Conservation (phyloP, 2,888 invertebrate species). For the Agonopterix alstromeriana region DNA sequence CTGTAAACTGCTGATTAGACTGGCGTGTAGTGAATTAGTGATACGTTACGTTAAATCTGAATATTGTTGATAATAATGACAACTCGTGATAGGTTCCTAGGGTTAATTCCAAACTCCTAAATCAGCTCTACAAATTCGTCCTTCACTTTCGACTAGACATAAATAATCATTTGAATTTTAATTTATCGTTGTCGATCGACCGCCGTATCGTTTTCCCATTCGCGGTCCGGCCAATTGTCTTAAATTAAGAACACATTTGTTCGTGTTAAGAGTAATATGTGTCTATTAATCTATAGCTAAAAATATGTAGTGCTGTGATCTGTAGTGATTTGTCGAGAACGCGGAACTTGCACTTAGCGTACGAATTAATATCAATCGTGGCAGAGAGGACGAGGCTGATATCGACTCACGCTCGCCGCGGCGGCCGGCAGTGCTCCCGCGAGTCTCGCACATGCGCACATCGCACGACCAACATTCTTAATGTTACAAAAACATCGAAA, state of each 20-base stretch:
- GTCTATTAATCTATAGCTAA: constrained; percentile 34
- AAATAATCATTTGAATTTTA: constrained; percentile 12
- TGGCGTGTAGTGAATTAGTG: too few species aligned
- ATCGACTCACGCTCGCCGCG: constrained; percentile 13
- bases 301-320: constrained; percentile 18
- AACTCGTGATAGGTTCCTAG: background rate
- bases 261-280: constrained; percentile 41
- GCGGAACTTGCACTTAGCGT: constrained; percentile 21
- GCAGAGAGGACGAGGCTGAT: constrained; percentile 15
- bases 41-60: too few species aligned
- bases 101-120: background rate
- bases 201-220: constrained; percentile 23
- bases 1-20: too few species aligned
- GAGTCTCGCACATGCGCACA: constrained; percentile 43
- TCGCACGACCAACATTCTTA: constrained; percentile 1
- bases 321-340: constrained; percentile 10
- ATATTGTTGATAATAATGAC: too few species aligned
- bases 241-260: constrained; percentile 64
- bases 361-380: constrained; percentile 24
- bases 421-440: constrained; percentile 30
- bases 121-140: constrained; percentile 17
- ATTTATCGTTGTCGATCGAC: constrained; percentile 4
- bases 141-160: constrained; percentile 20
- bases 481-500: constrained; percentile 26
- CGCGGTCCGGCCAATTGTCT: constrained; percentile 47